phyloP scores from a whole-genome alignment of 1,140 invertebrate genomes.

The Tetragonula clypearis region DNA sequence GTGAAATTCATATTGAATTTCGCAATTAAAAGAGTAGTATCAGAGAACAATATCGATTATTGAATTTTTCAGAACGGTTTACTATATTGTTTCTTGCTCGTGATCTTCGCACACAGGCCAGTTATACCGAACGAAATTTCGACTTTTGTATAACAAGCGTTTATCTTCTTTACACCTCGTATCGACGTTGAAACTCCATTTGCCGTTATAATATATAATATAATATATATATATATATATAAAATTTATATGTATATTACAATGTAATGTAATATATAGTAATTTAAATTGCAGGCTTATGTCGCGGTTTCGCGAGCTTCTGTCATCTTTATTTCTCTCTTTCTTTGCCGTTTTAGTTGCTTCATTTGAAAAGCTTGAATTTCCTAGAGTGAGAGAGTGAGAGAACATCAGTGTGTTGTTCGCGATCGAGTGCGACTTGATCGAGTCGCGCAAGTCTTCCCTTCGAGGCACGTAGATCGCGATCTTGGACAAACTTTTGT shows the following conservation, averaged over 20 bases:
- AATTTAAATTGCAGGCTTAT: neutral
- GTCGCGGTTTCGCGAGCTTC: neutral
- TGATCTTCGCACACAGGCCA: neutral
- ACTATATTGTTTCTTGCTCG: neutral
- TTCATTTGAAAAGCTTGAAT: neutral
- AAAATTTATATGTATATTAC: too few species aligned
- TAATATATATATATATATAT: too few species aligned
- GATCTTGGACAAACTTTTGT: neutral
- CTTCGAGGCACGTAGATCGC: neutral
- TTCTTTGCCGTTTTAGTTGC: neutral
- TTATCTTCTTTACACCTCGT: slow-evolving; percentile 5
- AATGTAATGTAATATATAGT: neutral
- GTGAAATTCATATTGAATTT: neutral
- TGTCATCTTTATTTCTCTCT: neutral
- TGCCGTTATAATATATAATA: too few species aligned
- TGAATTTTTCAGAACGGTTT: neutral
- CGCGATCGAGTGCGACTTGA: neutral
- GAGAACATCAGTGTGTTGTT: neutral
- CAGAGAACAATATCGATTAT: neutral
- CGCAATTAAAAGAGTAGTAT: neutral
- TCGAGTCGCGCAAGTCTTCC: neutral
- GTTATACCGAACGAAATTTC: neutral
- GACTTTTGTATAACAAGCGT: neutral
- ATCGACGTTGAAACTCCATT: neutral
- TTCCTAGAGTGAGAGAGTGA: too few species aligned